Conservation (phyloP, 2,888 invertebrate genomes). For the Aphodius sticticus region DNA sequence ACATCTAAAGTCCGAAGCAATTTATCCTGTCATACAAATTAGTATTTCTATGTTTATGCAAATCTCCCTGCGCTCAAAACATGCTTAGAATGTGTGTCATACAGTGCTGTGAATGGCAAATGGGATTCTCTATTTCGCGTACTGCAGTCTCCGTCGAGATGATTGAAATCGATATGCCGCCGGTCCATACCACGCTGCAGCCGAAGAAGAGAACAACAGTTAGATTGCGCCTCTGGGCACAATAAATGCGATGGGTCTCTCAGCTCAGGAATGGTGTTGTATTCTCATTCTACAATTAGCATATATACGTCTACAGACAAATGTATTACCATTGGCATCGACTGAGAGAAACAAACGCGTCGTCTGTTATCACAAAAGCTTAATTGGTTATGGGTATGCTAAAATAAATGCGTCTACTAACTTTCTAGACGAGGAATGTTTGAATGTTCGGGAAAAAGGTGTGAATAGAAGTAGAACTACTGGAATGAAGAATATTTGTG, state of each 20-base stretch:
- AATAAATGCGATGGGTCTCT: background rate
- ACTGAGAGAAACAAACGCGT: background rate
- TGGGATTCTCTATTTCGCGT: background rate
- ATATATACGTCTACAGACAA: background rate
- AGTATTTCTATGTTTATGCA: background rate
- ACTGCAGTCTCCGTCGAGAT: background rate
- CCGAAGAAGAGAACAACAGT: background rate
- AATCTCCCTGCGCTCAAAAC: background rate
- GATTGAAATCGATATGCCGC: background rate
- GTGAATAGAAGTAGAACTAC: background rate
- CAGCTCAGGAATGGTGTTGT: background rate
- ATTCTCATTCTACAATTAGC: background rate
- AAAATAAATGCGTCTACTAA: background rate
- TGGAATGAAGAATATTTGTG: background rate
- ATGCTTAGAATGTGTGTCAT: conserved; percentile 4
- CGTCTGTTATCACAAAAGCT: background rate
- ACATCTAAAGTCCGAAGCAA: background rate
- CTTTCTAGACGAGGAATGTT: background rate
- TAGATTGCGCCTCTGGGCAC: background rate
- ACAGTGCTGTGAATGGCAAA: background rate
- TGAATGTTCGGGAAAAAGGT: background rate
- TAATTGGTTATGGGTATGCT: background rate
- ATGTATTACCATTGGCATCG: background rate
- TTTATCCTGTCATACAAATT: background rate
- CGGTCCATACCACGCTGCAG: background rate